phyloP scores from a whole-genome alignment of 1,140 invertebrate genomes.

The Solen grandis region DNA sequence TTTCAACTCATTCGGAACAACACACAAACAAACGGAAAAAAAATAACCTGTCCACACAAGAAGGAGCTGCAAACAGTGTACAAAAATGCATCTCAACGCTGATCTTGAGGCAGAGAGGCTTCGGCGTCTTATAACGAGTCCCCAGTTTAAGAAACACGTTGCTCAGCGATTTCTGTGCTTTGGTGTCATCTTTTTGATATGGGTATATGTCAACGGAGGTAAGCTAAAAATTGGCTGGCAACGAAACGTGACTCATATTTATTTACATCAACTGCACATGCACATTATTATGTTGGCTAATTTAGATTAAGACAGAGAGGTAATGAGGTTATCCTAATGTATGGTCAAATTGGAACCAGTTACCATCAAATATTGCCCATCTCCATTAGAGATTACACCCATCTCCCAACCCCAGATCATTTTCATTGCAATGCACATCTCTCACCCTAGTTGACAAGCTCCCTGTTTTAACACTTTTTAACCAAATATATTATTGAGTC shows the following conservation, averaged over 20 bases:
- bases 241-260: too few species aligned
- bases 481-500: too few species aligned
- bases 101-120: conserved; percentile 17
- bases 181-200: conserved; percentile 48
- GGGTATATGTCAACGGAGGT: conserved; percentile 63
- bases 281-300: background rate
- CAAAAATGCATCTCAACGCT: background rate
- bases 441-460: too few species aligned
- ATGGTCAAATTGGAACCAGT: background rate
- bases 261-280: too few species aligned
- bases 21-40: too few species aligned
- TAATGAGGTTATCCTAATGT: background rate
- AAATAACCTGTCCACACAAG: too few species aligned
- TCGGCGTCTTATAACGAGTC: conserved; percentile 2
- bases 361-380: background rate
- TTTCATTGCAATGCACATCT: too few species aligned
- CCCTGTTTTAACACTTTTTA: too few species aligned
- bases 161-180: conserved; percentile 24
- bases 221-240: background rate
- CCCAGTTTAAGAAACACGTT: conserved; percentile 44
- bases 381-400: background rate
- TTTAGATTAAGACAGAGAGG: background rate
- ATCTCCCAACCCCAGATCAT: background rate
- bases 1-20: too few species aligned
- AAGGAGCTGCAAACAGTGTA: too few species aligned